Evolutionary conservation across 2,113 vertebrate species (phyloP).

Genomic region (Scytalopus superciliaris): DNA sequence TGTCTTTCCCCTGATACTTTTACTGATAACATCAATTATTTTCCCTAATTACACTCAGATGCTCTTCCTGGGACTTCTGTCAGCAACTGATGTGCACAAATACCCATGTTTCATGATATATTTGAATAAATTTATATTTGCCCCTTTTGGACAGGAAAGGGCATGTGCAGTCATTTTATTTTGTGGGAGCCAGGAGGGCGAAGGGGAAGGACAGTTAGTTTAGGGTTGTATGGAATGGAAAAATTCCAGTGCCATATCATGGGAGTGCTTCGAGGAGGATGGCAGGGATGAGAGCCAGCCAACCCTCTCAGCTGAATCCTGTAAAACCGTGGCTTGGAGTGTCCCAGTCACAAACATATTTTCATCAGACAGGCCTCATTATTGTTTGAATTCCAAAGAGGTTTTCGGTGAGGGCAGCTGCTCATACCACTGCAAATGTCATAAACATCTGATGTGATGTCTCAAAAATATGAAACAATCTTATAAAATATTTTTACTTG

Average conservation of each 20-base stretch:
- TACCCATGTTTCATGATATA: accelerated
- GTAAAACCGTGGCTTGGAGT: not conserved
- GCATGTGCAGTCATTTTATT: not conserved
- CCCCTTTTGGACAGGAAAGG: not conserved
- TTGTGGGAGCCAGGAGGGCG: not conserved
- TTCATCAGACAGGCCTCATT: not conserved
- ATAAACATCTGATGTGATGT: not conserved
- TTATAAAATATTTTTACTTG: not conserved
- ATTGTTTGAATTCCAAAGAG: not conserved
- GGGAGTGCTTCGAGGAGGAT: not conserved
- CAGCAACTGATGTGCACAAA: not conserved
- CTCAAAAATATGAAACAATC: not conserved
- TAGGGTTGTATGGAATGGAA: not conserved
- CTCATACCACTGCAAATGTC: not conserved
- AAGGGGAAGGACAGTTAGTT: not conserved
- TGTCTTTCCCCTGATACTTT: not conserved
- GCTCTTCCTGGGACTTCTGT: not conserved
- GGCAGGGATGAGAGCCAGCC: not conserved
- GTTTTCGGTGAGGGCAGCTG: not conserved
- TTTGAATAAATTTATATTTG: not conserved
- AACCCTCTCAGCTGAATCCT: not conserved
- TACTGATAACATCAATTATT: not conserved
- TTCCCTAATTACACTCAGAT: not conserved
- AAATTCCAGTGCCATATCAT: not conserved
- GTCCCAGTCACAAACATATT: not conserved